Base-by-base conservation (phyloP, 23 tunicate genomes). In the Pegea sp. region DNA sequence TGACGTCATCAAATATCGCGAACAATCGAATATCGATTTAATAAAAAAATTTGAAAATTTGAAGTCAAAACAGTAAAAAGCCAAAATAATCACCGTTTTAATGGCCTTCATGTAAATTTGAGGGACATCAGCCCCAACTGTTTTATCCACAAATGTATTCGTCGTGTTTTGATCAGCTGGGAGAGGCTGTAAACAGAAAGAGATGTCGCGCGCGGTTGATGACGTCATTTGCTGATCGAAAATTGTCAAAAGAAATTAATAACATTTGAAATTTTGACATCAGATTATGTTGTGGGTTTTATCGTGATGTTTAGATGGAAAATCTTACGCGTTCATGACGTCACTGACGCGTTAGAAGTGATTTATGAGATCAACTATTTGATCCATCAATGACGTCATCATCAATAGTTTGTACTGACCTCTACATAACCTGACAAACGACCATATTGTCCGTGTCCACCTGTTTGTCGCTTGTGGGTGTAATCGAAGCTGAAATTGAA, bases 381-480 rank as follows among this genome's bases (percentile, higher is more conserved):
- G n/a, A n/a, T n/a, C n/a, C n/a, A n/a, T n/a, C n/a, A n/a, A n/a
- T n/a, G n/a, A n/a, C n/a, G n/a, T n/a, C n/a, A n/a, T n/a, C n/a
- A n/a, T n/a, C n/a, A n/a, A n/a, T n/a, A n/a, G n/a, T n/a, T n/a
- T n/a, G n/a, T 18, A 52, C 63, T 48, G 22, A 84, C 95, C 76
- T 84, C 84, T 20, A 74, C 48, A 54, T 72, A 84, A 42, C 98
- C 98, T 44, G 67, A 62, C 18, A 77, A 54, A 8, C 91, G 48
- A 2, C 98, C 98, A 59, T 42, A 89, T 49, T 89, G 98, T 2
- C 98, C 98, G 49, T 72, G 61, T 5, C 98, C 98, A 0, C 98
- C 98, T 29, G 75, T 48, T 31, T 89, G 98, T 25, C 98, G 64
- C 49, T 89, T 89, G 63, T 89, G 98, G 2, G 74, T 66, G 53